phyloP scores from a whole-genome alignment of 2,888 invertebrate species.

The Mythimna loreyi region DNA sequence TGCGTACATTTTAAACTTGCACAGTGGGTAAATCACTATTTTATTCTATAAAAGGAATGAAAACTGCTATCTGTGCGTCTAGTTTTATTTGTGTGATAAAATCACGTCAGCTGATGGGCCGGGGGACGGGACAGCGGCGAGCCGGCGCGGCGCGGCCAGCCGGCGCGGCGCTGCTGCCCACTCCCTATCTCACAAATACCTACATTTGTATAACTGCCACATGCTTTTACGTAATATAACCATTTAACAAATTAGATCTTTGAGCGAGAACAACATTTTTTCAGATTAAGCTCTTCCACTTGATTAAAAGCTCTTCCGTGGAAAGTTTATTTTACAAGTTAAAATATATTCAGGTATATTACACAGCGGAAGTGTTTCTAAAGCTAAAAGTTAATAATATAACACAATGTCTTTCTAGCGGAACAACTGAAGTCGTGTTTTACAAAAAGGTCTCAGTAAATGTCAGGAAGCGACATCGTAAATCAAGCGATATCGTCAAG shows the following conservation, averaged over 20 bases:
- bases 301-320: conserved; percentile 9
- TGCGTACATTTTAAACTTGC: conserved; percentile 35
- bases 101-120: conserved; percentile 54
- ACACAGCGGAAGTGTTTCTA: conserved; percentile 21
- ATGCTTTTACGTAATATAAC: conserved; percentile 35
- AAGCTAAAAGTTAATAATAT: conserved; percentile 47
- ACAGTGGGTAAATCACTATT: conserved; percentile 36
- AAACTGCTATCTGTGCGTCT: conserved; percentile 36
- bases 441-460: conserved; percentile 72
- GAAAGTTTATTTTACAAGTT: conserved; percentile 2
- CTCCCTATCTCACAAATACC: conserved; percentile 40
- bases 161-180: conserved; percentile 67
- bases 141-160: conserved; percentile 66
- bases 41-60: conserved; percentile 27
- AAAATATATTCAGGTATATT: conserved; percentile 22
- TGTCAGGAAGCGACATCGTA: conserved; percentile 76
- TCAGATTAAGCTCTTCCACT: conserved; percentile 10
- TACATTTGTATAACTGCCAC: conserved; percentile 32
- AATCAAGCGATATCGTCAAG: conserved; percentile 78
- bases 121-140: conserved; percentile 55
- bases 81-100: conserved; percentile 62
- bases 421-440: conserved; percentile 56
- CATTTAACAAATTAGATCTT: conserved; percentile 27
- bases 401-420: conserved; percentile 48
- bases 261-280: conserved; percentile 13